phyloP scores from a whole-genome alignment of 2,113 vertebrate species.

The Triplophysa rosa region DNA sequence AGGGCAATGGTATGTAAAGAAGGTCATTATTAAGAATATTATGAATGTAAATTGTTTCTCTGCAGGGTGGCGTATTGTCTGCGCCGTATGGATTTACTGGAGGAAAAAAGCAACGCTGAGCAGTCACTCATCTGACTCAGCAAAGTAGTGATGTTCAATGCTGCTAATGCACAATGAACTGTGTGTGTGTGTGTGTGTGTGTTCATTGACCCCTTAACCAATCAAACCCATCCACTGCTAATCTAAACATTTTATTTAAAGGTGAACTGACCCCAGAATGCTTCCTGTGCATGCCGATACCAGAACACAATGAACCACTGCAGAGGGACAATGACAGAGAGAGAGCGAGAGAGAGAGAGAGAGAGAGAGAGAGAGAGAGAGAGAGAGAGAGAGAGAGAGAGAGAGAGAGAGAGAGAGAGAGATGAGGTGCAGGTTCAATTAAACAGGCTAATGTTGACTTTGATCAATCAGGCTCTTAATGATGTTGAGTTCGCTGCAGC shows the following conservation, averaged over 20 bases:
- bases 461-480: slow-evolving; percentile 49
- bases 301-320: slow-evolving; percentile 19
- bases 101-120: not conserved
- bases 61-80: not conserved
- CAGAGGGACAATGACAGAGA: not conserved
- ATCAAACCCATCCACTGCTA: not conserved
- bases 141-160: not conserved
- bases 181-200: slow-evolving; percentile 25
- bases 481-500: not conserved
- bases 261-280: slow-evolving; percentile 18
- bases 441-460: slow-evolving; percentile 25
- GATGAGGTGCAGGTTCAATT: slow-evolving; percentile 2
- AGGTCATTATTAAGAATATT: slow-evolving; percentile 4
- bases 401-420: slow-evolving; percentile 22
- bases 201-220: slow-evolving; percentile 18
- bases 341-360: slow-evolving; percentile 11
- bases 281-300: slow-evolving; percentile 4
- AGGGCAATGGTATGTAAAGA: slow-evolving; percentile 5
- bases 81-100: slow-evolving; percentile 5
- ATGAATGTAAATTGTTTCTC: slow-evolving; percentile 6
- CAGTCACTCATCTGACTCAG: slow-evolving; percentile 33
- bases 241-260: slow-evolving; percentile 26
- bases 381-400: not conserved
- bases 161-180: slow-evolving; percentile 6
- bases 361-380: too few species aligned